These are phyloP conservation scores for Drosophila borealis DNA, from an alignment of 2,888 invertebrate species.

Conservation along the genomic window DNA sequence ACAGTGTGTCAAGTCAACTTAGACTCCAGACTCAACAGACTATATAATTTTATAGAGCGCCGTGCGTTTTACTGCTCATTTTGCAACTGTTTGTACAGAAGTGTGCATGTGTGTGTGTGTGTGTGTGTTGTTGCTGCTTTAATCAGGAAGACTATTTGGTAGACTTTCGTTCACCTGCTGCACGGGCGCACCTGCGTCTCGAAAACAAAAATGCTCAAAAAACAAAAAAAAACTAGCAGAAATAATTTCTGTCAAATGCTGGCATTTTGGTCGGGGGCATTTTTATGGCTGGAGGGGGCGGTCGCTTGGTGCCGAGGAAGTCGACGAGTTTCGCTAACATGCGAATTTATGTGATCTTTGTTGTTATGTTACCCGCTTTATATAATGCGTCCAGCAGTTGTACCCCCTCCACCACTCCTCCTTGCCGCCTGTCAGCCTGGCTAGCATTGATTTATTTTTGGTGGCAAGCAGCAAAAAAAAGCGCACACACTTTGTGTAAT, in stretches of 20 bases:
- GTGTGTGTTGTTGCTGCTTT: constrained; percentile 29
- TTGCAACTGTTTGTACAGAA: constrained; percentile 7
- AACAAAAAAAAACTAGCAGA: constrained; percentile 24
- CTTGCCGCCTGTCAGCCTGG: constrained; percentile 20
- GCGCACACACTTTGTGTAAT: constrained; percentile 52
- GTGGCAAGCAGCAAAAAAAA: constrained; percentile 26
- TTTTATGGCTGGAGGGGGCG: constrained; percentile 6
- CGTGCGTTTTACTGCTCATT: constrained; percentile 21
- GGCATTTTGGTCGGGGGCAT: constrained; percentile 37
- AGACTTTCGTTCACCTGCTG: constrained; percentile 52
- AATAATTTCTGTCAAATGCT: constrained; percentile 63
- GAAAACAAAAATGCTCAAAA: constrained; percentile 17
- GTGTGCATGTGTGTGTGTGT: constrained; percentile 5
- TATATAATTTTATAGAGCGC: constrained; percentile 43
- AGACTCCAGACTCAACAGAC: constrained; percentile 32
- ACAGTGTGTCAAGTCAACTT: constrained; percentile 73
- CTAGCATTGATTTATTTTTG: constrained; percentile 72
- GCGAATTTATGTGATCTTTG: constrained; percentile 64
- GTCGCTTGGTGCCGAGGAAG: constrained; percentile 21
- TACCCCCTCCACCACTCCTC: not conserved
- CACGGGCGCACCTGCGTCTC: constrained; percentile 53
- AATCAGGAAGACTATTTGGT: constrained; percentile 73
- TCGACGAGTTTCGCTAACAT: constrained; percentile 48
- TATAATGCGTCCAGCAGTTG: constrained; percentile 56
- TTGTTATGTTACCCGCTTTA: constrained; percentile 54